Evolutionary conservation across 1,140 invertebrate species (phyloP).

Genomic region (Sinella curviseta): DNA sequence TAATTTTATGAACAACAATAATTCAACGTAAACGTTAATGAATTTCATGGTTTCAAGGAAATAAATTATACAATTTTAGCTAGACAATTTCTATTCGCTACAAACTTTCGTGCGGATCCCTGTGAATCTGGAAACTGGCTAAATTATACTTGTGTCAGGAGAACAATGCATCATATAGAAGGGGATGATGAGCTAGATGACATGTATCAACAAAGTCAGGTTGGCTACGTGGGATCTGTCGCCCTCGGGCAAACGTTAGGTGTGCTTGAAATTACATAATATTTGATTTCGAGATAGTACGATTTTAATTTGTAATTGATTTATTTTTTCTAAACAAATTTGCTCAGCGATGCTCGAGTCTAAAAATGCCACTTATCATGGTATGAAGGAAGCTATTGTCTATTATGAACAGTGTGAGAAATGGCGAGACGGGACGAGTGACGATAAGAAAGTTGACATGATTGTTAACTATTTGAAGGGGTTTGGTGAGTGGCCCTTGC

Average conservation of each 20-base stretch:
- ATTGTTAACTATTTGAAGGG: neutral
- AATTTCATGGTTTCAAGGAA: neutral
- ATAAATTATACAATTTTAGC: too few relatives aligned
- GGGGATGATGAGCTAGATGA: neutral
- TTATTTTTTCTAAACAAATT: neutral
- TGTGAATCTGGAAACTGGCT: neutral
- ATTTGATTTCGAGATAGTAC: neutral
- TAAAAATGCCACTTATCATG: neutral
- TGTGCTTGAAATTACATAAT: neutral
- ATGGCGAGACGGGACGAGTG: neutral
- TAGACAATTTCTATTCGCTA: neutral
- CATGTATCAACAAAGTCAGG: conserved; percentile 14
- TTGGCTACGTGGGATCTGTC: conserved; percentile 1
- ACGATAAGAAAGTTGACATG: neutral
- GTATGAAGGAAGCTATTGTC: neutral
- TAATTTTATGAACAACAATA: neutral
- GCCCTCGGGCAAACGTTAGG: neutral
- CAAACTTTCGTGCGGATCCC: neutral
- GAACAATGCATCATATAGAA: neutral
- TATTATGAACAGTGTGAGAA: conserved; percentile 11
- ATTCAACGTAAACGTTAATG: neutral
- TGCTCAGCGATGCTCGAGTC: neutral
- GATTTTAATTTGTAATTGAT: neutral
- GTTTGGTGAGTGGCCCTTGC: neutral
- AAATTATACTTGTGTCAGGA: neutral